Base-by-base conservation (phyloP, 2,888 invertebrate species). In the Nemurella pictetii region DNA sequence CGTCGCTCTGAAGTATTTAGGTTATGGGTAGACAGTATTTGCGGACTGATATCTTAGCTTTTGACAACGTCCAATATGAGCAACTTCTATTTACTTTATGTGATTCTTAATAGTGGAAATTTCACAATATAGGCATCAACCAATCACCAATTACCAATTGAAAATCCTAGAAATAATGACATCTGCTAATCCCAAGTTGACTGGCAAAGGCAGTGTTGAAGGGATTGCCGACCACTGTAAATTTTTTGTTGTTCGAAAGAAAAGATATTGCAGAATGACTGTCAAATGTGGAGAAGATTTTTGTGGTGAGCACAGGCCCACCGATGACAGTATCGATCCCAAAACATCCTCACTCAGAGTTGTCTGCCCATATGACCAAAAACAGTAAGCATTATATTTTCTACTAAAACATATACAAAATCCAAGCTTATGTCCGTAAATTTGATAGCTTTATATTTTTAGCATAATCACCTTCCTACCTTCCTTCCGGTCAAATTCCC, bases 191-290 rank as follows among this genome's bases (percentile, higher is more conserved):
- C 15, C 3, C 20, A 55, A 3, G 2, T 12, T 15, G 55, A 55
- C 3, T 20, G 55, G 55, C 55, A 20, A 55, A 55, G 55, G 20
- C 9, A 1, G 5, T 55, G 55, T 2, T 20, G 30, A 55, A 55
- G 55, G 20, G 20, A 1, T 2, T 55, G 55, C 15, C 9, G 30
- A 35, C 27, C 84, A 88, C 80, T 90, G 90, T 85, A 88, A 89
- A 85, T 89, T 88, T 90, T 95, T 93, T 89, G 94, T 96, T 0
- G 88, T 91, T 55, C 91, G 95, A 30, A 96, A 96, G 88, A 95
- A 95, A 88, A 92, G 96, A 0, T 93, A 92, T 86, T 96, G 96
- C 88, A 94, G 95, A 87, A 95, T 96, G 95, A 93, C 94, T 0
- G 93, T 95, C 4, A 93, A 93, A 86, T 91, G 92, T n/a, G 95